phyloP scores from a whole-genome alignment of 2,888 invertebrate species.

The Nezara viridula region DNA sequence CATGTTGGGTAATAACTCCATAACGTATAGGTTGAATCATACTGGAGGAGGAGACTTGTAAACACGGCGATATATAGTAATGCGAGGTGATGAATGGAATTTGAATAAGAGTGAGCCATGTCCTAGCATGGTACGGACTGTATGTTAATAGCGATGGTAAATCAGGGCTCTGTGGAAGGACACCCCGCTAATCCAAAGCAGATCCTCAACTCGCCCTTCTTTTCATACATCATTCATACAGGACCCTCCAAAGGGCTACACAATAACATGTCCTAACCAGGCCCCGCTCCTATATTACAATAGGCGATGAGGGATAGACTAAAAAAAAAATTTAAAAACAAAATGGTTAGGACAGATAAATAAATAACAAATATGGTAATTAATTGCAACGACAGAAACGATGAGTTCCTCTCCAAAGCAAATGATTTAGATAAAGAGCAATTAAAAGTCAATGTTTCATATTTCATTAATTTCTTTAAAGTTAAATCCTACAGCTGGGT shows the following conservation, averaged over 20 bases:
- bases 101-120: background rate
- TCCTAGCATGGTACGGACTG: background rate
- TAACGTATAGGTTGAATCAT: background rate
- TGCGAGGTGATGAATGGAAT: slow-evolving; percentile 25
- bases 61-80: background rate
- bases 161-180: background rate
- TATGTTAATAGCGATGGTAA: slow-evolving; percentile 26
- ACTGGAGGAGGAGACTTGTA: background rate
- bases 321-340: too few relatives aligned
- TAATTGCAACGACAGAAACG: too few relatives aligned
- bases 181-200: background rate
- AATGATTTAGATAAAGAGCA: too few relatives aligned
- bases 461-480: too few relatives aligned
- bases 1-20: background rate
- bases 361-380: too few relatives aligned
- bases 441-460: too few relatives aligned
- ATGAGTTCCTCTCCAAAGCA: too few relatives aligned
- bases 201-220: slow-evolving; percentile 8
- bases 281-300: background rate
- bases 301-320: background rate
- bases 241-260: background rate
- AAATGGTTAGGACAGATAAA: too few relatives aligned
- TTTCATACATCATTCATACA: slow-evolving; percentile 33
- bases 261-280: slow-evolving; percentile 29
- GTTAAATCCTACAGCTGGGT: too few relatives aligned